These are phyloP conservation scores for Macrochelys suwanniensis DNA, from an alignment of 2,797 vertebrate genomes.

Conservation along the genomic window DNA sequence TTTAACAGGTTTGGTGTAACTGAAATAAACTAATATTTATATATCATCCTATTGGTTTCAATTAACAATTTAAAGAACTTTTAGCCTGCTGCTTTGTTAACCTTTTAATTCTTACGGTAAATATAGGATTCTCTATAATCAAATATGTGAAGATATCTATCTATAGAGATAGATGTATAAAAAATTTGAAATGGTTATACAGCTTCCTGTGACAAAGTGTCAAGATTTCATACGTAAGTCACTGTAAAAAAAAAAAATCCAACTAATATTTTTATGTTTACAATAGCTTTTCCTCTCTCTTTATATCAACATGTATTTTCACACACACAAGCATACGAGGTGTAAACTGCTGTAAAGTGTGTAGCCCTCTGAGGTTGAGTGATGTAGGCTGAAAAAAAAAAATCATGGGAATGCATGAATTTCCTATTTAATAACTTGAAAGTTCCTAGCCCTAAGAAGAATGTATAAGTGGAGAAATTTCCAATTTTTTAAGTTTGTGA, in stretches of 20 bases:
- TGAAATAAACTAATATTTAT: constrained; percentile 10
- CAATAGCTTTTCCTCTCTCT: not conserved
- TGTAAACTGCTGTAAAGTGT: not conserved
- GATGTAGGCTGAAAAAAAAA: not conserved
- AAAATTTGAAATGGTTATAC: not conserved
- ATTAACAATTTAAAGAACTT: not conserved
- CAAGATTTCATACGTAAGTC: not conserved
- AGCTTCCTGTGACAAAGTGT: not conserved
- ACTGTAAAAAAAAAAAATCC: not conserved
- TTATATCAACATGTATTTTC: not conserved
- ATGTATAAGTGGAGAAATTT: not conserved
- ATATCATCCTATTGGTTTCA: not conserved
- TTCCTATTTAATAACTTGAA: not conserved
- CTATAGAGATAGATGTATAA: too few species aligned
- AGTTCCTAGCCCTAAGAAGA: not conserved
- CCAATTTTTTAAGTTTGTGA: not conserved
- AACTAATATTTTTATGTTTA: not conserved
- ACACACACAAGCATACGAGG: not conserved
- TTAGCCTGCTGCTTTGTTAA: not conserved
- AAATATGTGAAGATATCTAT: not conserved
- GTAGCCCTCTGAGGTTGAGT: not conserved
- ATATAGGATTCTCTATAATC: accelerated
- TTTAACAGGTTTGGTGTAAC: not conserved
- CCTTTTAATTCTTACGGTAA: not conserved
- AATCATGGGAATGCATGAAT: not conserved